Evolutionary conservation across 2,113 vertebrate genomes (phyloP).

Genomic region (Catharus minimus): DNA sequence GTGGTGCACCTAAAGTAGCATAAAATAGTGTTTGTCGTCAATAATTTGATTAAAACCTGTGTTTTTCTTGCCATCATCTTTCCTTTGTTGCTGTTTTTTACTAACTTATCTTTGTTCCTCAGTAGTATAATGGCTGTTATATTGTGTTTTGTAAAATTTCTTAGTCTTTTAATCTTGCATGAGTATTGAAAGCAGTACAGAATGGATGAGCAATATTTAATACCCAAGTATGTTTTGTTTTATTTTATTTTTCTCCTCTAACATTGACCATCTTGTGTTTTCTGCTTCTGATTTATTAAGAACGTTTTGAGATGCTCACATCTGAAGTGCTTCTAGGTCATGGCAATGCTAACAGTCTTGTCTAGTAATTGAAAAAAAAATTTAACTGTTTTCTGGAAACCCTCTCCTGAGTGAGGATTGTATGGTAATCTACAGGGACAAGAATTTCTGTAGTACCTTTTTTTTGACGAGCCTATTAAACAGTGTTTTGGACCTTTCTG

Average conservation of each 20-base stretch:
- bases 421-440: neutral
- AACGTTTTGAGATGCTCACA: neutral
- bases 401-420: neutral
- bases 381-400: neutral
- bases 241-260: neutral
- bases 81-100: neutral
- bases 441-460: neutral
- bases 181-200: neutral
- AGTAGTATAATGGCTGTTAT: neutral
- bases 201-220: neutral
- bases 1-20: neutral
- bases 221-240: neutral
- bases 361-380: neutral
- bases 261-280: neutral
- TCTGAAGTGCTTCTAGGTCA: neutral
- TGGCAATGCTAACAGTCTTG: neutral
- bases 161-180: neutral
- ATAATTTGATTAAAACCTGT: neutral
- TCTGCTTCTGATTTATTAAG: neutral
- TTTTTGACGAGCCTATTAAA: neutral
- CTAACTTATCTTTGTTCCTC: neutral
- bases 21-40: neutral
- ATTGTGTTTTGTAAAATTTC: neutral
- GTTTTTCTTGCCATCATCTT: neutral
- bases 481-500: neutral